Evolutionary conservation across 1,140 invertebrate species (phyloP).

Genomic region (Diorhabda carinulata): DNA sequence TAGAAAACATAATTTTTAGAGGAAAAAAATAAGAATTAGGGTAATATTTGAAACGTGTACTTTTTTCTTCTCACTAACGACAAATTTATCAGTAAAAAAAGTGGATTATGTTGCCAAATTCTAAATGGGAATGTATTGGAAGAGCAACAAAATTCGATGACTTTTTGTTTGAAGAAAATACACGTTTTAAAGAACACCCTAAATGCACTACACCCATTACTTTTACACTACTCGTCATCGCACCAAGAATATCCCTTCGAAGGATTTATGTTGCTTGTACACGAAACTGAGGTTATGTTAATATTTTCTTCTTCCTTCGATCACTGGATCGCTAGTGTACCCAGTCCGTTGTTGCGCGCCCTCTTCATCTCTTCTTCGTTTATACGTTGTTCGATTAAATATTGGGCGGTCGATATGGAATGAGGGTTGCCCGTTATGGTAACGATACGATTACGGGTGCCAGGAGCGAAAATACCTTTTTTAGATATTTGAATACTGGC

Average conservation of each 20-base stretch:
- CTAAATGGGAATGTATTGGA: too few relatives aligned
- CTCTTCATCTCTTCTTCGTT: slow-evolving; percentile 92
- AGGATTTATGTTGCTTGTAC: slow-evolving; percentile 8
- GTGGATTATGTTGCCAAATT: too few relatives aligned
- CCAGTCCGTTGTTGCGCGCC: slow-evolving; percentile 80
- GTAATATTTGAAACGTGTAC: too few relatives aligned
- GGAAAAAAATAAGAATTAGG: too few relatives aligned
- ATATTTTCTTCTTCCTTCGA: slow-evolving; percentile 13
- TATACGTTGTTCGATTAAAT: slow-evolving; percentile 93
- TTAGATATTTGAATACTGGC: slow-evolving; percentile 98
- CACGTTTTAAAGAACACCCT: too few relatives aligned
- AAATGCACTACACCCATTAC: too few relatives aligned
- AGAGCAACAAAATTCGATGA: too few relatives aligned
- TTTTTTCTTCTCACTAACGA: too few relatives aligned
- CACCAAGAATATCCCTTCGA: neutral
- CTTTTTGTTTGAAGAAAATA: too few relatives aligned
- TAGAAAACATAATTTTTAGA: too few relatives aligned
- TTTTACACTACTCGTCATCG: neutral
- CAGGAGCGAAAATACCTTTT: slow-evolving; percentile 94
- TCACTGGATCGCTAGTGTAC: slow-evolving; percentile 57
- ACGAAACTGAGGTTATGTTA: slow-evolving; percentile 3
- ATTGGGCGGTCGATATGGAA: slow-evolving; percentile 86
- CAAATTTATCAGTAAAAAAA: too few relatives aligned
- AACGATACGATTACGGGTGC: slow-evolving; percentile 94
- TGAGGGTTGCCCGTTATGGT: slow-evolving; percentile 86